Conservation (phyloP, 2,797 vertebrate genomes). For the Potorous gilbertii region DNA sequence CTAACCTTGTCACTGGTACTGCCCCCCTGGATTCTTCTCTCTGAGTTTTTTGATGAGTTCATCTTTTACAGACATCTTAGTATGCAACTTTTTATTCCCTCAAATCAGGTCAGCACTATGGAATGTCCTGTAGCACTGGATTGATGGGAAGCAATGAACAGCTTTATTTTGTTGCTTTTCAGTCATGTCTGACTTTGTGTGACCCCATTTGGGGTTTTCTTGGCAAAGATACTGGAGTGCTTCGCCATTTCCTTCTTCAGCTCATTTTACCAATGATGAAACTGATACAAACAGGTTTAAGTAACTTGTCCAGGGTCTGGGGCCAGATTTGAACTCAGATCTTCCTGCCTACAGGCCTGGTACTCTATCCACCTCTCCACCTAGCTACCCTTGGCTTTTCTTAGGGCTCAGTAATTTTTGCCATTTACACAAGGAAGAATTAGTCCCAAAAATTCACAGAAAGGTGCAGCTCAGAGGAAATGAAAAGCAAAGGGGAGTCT, state of each 20-base stretch:
- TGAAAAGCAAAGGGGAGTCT: neutral
- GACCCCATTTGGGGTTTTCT: neutral
- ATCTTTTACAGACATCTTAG: no score
- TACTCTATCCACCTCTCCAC: neutral
- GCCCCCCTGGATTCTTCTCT: no score
- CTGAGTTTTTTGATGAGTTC: no score
- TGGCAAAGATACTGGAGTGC: neutral
- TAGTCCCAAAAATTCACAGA: neutral
- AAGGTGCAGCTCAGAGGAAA: neutral
- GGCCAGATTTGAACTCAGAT: neutral
- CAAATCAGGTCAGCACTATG: neutral
- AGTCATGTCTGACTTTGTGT: neutral
- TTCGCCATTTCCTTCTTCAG: neutral
- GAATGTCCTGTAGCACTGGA: neutral
- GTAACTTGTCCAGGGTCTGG: neutral
- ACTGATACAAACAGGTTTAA: neutral
- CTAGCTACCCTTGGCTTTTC: neutral
- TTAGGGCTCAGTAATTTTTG: neutral
- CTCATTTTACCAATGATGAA: neutral
- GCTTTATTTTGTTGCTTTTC: neutral
- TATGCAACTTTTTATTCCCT: neutral
- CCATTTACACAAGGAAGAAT: neutral
- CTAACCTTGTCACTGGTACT: neutral
- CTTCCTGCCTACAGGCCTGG: neutral
- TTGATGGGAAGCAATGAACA: neutral